A percentile compares a stretch with the other conserved stretches of the same genome.
Evolutionary conservation across 2,888 invertebrate genomes (phyloP).

Genomic region (Andrena praecox): DNA sequence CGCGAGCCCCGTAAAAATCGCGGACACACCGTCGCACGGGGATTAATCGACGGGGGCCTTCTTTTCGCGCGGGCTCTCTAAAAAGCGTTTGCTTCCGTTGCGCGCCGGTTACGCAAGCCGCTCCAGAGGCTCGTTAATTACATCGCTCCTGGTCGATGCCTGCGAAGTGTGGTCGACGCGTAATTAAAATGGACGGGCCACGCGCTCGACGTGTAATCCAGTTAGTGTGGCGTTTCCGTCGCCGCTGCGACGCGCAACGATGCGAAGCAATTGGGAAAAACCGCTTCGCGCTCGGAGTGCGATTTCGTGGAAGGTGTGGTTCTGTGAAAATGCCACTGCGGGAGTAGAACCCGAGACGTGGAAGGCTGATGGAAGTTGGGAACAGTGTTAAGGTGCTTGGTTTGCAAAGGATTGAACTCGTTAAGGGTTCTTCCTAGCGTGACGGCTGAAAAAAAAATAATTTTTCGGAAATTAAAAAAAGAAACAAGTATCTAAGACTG

Average conservation of each 20-base stretch:
- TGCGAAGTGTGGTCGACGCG: conserved; percentile 22
- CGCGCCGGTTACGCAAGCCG: conserved; percentile 32
- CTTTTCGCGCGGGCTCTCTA: conserved; percentile 7
- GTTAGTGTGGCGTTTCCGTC: conserved; percentile 8
- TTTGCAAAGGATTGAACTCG: too few relatives aligned
- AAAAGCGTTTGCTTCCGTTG: conserved; percentile 26
- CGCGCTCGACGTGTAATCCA: conserved; percentile 10
- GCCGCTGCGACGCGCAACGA: conserved; percentile 4
- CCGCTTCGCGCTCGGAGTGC: neutral
- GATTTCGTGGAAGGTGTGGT: neutral
- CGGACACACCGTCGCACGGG: conserved; percentile 25
- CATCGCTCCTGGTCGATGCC: conserved; percentile 15
- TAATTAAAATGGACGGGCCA: conserved; percentile 36
- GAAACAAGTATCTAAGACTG: too few relatives aligned
- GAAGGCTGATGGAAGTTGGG: neutral
- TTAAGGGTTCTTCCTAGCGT: too few relatives aligned
- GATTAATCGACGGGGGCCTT: conserved; percentile 29
- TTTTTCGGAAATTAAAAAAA: too few relatives aligned
- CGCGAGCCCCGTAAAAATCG: neutral
- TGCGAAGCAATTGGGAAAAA: neutral
- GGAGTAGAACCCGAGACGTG: neutral
- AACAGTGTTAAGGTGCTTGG: neutral
- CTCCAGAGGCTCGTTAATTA: conserved; percentile 40
- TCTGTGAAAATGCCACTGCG: neutral
- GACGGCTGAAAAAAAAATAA: too few relatives aligned